These are phyloP conservation scores for Escarpia spicata DNA, from an alignment of 2,888 invertebrate genomes.

Conservation along the genomic window DNA sequence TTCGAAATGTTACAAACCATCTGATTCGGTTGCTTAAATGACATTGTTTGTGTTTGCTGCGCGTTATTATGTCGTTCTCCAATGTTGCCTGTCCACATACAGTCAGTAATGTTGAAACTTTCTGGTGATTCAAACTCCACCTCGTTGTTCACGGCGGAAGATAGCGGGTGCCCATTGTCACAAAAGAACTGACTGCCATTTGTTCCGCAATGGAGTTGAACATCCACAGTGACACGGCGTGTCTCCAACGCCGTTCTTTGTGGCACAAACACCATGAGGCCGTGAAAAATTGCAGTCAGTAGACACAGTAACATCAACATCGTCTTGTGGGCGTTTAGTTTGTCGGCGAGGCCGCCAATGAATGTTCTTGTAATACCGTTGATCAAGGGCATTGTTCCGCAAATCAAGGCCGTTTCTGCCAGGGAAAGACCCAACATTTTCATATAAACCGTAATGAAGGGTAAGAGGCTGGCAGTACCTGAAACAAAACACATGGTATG, in stretches of 20 bases:
- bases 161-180: neutral
- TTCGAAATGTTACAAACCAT: neutral
- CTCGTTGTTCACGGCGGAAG: neutral
- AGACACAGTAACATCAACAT: conserved; percentile 82
- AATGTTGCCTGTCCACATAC: neutral
- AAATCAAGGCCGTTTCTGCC: conserved; percentile 80
- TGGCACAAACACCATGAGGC: conserved; percentile 73
- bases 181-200: neutral
- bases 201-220: neutral
- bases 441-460: conserved; percentile 84
- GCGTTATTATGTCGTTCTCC: neutral
- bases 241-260: neutral
- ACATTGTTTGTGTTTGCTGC: neutral
- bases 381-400: conserved; percentile 81
- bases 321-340: conserved; percentile 81
- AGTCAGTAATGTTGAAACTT: neutral
- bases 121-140: neutral
- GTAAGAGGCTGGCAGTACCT: conserved; percentile 70
- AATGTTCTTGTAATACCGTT: conserved; percentile 78
- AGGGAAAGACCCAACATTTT: conserved; percentile 77
- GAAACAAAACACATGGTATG: neutral
- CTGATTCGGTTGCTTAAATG: neutral
- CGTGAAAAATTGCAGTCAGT: conserved; percentile 82
- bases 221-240: neutral
- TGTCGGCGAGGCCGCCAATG: conserved; percentile 82